These are phyloP conservation scores for Pollachius pollachius DNA, from an alignment of 2,113 vertebrate species.

Conservation along the genomic window DNA sequence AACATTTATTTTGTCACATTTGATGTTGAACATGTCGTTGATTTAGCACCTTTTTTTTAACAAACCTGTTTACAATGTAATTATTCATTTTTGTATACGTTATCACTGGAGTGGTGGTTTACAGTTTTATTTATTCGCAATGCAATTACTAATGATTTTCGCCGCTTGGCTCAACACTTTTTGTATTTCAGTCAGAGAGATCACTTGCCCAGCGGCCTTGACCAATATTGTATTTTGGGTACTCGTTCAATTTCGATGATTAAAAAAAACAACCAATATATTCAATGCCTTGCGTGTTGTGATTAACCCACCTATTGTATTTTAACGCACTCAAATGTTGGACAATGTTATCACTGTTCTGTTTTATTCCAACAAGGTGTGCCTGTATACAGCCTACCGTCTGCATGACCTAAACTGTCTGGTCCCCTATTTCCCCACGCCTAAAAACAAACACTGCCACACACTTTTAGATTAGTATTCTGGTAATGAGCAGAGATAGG, in stretches of 20 bases:
- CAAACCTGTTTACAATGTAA: constrained; percentile 28
- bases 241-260: constrained; percentile 14
- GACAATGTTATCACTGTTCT: not conserved
- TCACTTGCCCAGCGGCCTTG: not conserved
- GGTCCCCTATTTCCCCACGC: constrained; percentile 8
- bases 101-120: constrained; percentile 36
- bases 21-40: not conserved
- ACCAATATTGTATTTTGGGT: constrained; percentile 2
- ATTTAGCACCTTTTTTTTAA: not conserved
- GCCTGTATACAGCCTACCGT: not conserved
- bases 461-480: not conserved
- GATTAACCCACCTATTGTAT: no score
- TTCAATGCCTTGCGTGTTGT: not conserved
- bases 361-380: not conserved
- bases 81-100: constrained; percentile 26
- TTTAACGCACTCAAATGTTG: not conserved
- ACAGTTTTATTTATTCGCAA: constrained; percentile 38
- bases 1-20: not conserved
- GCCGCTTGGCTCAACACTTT: constrained; percentile 43
- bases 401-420: not conserved
- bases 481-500: not conserved
- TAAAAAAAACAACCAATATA: not conserved
- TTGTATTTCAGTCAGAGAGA: constrained; percentile 38
- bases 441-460: constrained; percentile 37
- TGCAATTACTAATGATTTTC: constrained; percentile 28